Base-by-base conservation (phyloP, 1,140 invertebrate species). In the Heliothis virescens region DNA sequence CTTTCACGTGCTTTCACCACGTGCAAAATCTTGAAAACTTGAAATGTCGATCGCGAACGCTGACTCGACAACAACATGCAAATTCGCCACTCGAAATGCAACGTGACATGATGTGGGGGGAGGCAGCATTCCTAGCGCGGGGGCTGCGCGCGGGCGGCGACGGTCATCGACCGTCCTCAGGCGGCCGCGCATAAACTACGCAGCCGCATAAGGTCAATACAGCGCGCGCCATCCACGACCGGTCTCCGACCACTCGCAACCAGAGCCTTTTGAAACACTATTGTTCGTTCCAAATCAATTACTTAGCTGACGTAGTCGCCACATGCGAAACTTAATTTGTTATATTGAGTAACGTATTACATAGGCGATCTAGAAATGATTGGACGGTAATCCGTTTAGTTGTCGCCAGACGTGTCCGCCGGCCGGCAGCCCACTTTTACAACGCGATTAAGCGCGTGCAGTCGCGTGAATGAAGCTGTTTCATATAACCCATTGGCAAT, bases 161-260 rank as follows among this genome's bases (percentile, higher is more conserved):
- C 86, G 91, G 91, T 94, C 90, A 91, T 92, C 91, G 92, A 93
- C 91, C 91, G 91, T 93, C 92, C 92, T 94, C 92, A 80, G 83
- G 59, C 87, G 86, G 88, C 84, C 90, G 87, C 82, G 85, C 86
- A 90, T 90, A 90, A 87, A 89, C 88, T 89, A 93, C 91, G 89
- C 89, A 90, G 89, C 85, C 90, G 89, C 90, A 90, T 91, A 91
- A 94, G 91, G 91, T 93, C 92, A 94, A 89, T 90, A 89, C 85
- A 83, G 86, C 79, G 74, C 81, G 80, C 82, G 63, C 71, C 71
- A 63, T 72, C 74, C 53, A 67, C 79, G 80, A 86, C 87, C 89
- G 87, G 84, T 86, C 85, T 48, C 73, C 73, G 74, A 81, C 18
- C 79, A 75, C 80, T 85, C 79, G 78, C 69, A 59, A 73, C 74